A percentile compares a stretch with the other conserved stretches of the same genome.
Evolutionary conservation across 2,113 vertebrate genomes (phyloP).

Genomic region (Mionectes macconnelli): DNA sequence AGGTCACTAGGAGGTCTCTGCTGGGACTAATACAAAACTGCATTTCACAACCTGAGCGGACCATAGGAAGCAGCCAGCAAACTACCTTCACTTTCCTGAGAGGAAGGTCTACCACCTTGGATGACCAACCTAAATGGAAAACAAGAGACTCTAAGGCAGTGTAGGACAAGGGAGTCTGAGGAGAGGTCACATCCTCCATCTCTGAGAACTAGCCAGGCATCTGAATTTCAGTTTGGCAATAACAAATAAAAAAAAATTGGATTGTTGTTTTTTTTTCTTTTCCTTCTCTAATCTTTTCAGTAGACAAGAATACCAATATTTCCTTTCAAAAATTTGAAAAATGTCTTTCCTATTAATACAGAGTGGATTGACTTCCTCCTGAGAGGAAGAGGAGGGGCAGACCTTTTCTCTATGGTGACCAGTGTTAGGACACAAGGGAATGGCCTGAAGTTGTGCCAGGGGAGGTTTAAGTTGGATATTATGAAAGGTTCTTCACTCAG

Average conservation of each 20-base stretch:
- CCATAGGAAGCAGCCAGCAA: not conserved
- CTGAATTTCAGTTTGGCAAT: not conserved
- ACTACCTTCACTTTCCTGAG: not conserved
- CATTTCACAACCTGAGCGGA: not conserved
- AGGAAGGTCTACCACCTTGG: not conserved
- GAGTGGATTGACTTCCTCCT: not conserved
- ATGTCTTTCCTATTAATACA: not conserved
- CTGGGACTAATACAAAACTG: not conserved
- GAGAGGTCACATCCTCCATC: not conserved
- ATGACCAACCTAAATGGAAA: not conserved
- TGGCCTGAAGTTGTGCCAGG: not conserved
- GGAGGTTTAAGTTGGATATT: not conserved
- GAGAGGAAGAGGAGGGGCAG: not conserved
- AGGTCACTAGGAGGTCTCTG: not conserved
- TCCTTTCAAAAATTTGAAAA: not conserved
- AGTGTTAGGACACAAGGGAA: not conserved
- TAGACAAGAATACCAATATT: not conserved
- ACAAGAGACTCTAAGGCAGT: rapidly evolving
- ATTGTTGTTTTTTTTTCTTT: not conserved
- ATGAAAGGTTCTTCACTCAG: not conserved
- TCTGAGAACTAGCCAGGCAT: not conserved
- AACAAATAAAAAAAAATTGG: not conserved
- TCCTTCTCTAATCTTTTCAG: not conserved
- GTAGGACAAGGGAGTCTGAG: not conserved
- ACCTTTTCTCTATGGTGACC: not conserved